phyloP scores from a whole-genome alignment of 1,140 invertebrate genomes.

The Vollenhovia emeryi region DNA sequence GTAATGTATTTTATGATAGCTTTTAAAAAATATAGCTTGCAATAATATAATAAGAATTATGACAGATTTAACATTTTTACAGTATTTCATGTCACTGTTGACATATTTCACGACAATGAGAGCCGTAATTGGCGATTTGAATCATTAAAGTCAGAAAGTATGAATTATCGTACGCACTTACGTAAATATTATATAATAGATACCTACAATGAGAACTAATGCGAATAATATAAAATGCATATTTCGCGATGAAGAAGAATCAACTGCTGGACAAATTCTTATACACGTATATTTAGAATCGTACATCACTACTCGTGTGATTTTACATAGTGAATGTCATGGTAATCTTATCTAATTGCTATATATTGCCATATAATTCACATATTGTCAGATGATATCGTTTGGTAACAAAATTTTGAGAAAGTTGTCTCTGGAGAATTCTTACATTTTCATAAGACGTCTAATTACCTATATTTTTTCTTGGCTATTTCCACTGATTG shows the following conservation, averaged over 20 bases:
- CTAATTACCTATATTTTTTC: too few relatives aligned
- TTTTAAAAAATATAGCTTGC: background rate
- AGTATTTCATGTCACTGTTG: constrained; percentile 7
- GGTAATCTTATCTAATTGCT: too few relatives aligned
- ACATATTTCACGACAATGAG: constrained; percentile 46
- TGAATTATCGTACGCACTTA: background rate
- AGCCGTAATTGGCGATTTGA: constrained; percentile 23
- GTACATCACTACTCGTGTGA: background rate
- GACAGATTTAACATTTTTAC: constrained; percentile 25
- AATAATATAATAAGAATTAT: background rate
- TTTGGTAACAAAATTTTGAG: background rate
- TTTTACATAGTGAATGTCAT: background rate
- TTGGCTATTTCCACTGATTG: too few relatives aligned
- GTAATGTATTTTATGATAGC: background rate
- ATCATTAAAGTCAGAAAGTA: background rate
- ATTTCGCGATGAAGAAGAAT: background rate
- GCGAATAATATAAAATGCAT: background rate
- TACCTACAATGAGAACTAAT: too few relatives aligned
- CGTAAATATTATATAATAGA: background rate
- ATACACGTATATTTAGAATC: background rate
- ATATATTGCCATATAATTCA: too few relatives aligned
- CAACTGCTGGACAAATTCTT: background rate
- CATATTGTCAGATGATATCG: background rate
- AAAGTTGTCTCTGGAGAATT: background rate
- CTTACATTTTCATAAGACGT: background rate